Conservation (phyloP, 2,888 invertebrate genomes). For the Neelides folsomi region DNA sequence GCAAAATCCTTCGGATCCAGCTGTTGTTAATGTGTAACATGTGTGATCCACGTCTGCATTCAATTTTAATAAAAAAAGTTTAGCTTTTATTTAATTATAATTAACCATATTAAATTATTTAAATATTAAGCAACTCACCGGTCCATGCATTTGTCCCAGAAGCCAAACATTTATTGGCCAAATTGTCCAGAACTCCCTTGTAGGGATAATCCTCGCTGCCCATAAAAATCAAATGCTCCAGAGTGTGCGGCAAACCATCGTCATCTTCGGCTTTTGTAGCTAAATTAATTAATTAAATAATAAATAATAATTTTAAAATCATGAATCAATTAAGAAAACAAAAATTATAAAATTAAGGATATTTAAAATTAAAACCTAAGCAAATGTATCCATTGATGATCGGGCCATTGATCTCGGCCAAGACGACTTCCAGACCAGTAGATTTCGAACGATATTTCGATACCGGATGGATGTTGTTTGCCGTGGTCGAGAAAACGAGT, state of each 20-base stretch:
- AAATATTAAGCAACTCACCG: no score
- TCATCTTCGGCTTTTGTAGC: constrained; percentile 84
- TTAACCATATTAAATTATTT: no score
- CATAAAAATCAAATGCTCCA: constrained; percentile 81
- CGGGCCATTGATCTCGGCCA: constrained; percentile 81
- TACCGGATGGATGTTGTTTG: constrained; percentile 60
- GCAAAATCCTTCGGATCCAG: constrained; percentile 73
- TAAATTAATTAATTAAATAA: constrained; percentile 37
- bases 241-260: constrained; percentile 81
- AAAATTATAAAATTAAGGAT: no score
- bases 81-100: no score
- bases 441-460: constrained; percentile 63
- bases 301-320: constrained; percentile 3
- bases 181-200: constrained; percentile 73
- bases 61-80: constrained; percentile 4
- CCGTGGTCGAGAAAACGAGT: constrained; percentile 50
- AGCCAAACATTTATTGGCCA: constrained; percentile 78
- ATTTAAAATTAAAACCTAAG: constrained; percentile 49
- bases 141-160: constrained; percentile 90
- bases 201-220: constrained; percentile 81
- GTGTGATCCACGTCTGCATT: constrained; percentile 60
- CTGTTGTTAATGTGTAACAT: constrained; percentile 76
- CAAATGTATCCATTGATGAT: constrained; percentile 76
- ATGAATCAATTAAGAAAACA: background rate
- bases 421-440: constrained; percentile 67